Base-by-base conservation (phyloP, 2,113 vertebrate species). In the Paramisgurnus dabryanus region DNA sequence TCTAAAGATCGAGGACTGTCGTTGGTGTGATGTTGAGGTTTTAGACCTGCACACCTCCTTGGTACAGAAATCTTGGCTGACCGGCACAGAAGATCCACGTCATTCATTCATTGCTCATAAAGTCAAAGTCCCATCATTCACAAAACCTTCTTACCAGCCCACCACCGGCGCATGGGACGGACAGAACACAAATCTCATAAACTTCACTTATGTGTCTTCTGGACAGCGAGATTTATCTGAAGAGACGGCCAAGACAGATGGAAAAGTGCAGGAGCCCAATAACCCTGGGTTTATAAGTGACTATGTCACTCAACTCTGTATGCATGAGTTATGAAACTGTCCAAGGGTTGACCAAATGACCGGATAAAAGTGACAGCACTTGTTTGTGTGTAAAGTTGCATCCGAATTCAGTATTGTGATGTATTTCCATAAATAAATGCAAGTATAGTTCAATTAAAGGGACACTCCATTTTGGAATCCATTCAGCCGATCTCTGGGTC, bases 21-120 rank as follows among this genome's bases (percentile, higher is more conserved):
- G 47, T 34, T 82, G 82, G 84, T 90, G 88, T 67, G 76, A 87
- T 6, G 69, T 92, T 5, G 86, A 92, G 60, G 78, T 89, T n/a
- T 4, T 91, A 72, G 80, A 81, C 6, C 41, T 27, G 74, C 43
- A 12, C 22, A 67, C 50, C 53, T n/a, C 18, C 27, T 1, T 8
- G 12, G 6, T 11, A 13, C 78, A 67, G 64, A 79, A 76, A 15
- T 34, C 43, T 7, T 13, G 7, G 7, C 13, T 70, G 22, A 5
- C 49, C 1, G 8, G 17, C 1, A 3, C 34, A 50, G 55, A 50
- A 10, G 10, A 22, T 10, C 61, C 5, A 6, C 43, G 6, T 13
- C 4, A 9, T 73, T 12, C 55, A 5, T 43, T 43, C 39, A 8
- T 45, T 13, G 22, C 9, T 4, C 39, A 17, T 43, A 58, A 58